Base-by-base conservation (phyloP, 35 echinoderm and acorn worm species). In the Ophiothrix spiculata region DNA sequence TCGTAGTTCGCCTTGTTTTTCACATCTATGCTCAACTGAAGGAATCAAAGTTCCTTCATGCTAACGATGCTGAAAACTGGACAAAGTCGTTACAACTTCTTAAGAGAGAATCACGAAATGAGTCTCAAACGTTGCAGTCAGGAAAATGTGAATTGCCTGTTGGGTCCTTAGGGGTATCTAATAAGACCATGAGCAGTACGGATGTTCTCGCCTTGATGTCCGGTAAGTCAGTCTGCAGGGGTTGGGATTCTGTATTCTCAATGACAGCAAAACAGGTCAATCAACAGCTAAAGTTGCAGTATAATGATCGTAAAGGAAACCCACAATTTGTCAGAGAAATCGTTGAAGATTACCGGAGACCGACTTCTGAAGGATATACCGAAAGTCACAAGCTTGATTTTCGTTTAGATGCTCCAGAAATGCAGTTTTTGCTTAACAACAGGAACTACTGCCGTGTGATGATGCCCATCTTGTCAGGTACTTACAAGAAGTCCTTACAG, bases 211-310 rank as follows among this genome's bases (percentile, higher is more conserved):
- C 4, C 4, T 11, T 78, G 76, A 78, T 78, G 76, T 78, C 76
- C 3, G 33, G 33, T 4, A 78, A 78, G 33, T 46, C 38, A 46
- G 79, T 81, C 6, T 81, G 79, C 33, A 33, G 19, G 4, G 79
- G 79, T 23, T 81, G 79, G 79, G 79, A 81, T 42, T 38, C 33
- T 8, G 79, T 81, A 0, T 49, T 81, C 40, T 81, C 79, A 33
- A 81, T 81, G 79, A 81, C 79, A 40, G 79, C 79, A 13, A 37
- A 81, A 31, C 36, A 54, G 39, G 79, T 81, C 3, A 81, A 81
- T 42, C 23, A 81, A 15, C 78, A 81, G 38, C 41, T 81, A n/a
- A 0, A 23, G 6, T 19, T 33, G 79, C 79, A 81, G 41, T 81
- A 46, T 81, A 31, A 40, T 0, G 41, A 81, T 81, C 79, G 79